Conservation (phyloP, 2,113 vertebrate species). For the Coryphaenoides rupestris region DNA sequence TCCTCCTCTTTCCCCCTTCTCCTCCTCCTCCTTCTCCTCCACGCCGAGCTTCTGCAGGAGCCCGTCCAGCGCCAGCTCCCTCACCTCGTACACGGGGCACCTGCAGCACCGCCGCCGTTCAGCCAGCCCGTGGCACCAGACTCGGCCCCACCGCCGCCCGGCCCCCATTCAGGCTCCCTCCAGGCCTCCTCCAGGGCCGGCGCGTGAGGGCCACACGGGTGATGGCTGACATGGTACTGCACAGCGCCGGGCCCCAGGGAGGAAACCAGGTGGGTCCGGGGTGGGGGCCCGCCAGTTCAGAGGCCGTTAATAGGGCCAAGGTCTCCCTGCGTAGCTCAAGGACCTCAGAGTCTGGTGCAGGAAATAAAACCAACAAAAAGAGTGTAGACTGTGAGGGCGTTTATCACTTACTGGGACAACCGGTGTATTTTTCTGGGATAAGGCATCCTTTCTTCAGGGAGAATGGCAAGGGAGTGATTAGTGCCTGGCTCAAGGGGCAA, state of each 20-base stretch:
- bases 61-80: conserved; percentile 74
- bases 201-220: conserved; percentile 68
- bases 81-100: conserved; percentile 83
- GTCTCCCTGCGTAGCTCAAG: conserved; percentile 72
- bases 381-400: too few relatives aligned
- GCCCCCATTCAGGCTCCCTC: conserved; percentile 42
- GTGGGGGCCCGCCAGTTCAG: conserved; percentile 70
- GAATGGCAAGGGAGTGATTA: too few relatives aligned
- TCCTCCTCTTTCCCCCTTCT: too few relatives aligned
- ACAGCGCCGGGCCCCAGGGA: conserved; percentile 73
- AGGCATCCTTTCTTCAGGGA: too few relatives aligned
- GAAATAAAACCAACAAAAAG: not conserved
- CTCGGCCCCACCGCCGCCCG: too few relatives aligned
- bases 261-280: conserved; percentile 24
- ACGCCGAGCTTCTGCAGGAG: conserved; percentile 68
- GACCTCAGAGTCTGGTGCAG: conserved; percentile 72
- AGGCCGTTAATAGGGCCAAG: conserved; percentile 67
- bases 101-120: conserved; percentile 69
- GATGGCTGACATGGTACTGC: conserved; percentile 88
- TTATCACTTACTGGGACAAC: too few relatives aligned
- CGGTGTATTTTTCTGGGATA: too few relatives aligned
- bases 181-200: conserved; percentile 43
- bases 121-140: conserved; percentile 25
- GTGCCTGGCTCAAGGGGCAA: too few relatives aligned
- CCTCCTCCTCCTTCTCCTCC: conserved; percentile 10